Percentiles rank a stretch among this genome's conserved stretches.
phyloP scores from a whole-genome alignment of 1,140 invertebrate species.

The Hycleus phaleratus region DNA sequence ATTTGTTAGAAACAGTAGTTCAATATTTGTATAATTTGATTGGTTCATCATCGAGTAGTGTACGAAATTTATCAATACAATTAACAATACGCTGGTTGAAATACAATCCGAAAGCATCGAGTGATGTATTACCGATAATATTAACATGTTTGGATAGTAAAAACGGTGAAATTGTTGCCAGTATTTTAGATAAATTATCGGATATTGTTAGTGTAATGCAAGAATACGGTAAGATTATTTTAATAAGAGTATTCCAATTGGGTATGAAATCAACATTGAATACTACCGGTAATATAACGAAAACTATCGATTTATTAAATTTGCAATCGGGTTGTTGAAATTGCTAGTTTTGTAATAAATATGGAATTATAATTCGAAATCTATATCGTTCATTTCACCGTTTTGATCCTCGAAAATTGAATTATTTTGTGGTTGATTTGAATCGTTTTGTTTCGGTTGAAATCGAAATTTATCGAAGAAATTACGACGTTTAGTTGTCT shows the following conservation, averaged over 20 bases:
- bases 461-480: constrained; percentile 3
- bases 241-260: constrained; percentile 74
- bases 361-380: background rate
- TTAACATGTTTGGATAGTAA: constrained; percentile 71
- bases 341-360: background rate
- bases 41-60: constrained; percentile 52
- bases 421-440: background rate
- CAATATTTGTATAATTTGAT: constrained; percentile 55
- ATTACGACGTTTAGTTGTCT: background rate
- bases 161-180: constrained; percentile 68
- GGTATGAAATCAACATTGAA: constrained; percentile 73
- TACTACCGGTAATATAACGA: constrained; percentile 66
- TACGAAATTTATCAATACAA: constrained; percentile 56
- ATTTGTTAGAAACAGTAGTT: constrained; percentile 56
- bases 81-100: constrained; percentile 40
- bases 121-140: constrained; percentile 59
- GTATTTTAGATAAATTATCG: constrained; percentile 72
- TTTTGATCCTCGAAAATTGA: constrained; percentile 1
- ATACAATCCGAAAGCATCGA: constrained; percentile 44
- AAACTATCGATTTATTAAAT: constrained; percentile 72
- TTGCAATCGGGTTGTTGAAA: constrained; percentile 69
- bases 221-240: constrained; percentile 70
- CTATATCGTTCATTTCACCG: background rate
- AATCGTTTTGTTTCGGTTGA: background rate
- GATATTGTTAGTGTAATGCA: constrained; percentile 52